phyloP scores from a whole-genome alignment of 2,113 vertebrate genomes.

The Glaucidium brasilianum region DNA sequence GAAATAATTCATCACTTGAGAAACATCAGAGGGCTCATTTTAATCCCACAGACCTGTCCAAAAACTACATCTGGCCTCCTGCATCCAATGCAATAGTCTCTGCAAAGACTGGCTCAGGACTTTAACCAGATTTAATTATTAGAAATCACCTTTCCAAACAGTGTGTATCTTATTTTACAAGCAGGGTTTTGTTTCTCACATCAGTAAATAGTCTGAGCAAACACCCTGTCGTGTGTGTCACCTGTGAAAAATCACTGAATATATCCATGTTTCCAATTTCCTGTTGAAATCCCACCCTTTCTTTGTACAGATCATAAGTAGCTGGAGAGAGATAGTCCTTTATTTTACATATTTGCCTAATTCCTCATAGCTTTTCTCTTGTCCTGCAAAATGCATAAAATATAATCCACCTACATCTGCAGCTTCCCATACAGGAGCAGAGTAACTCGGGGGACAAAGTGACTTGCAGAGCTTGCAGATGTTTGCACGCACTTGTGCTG shows the following conservation, averaged over 20 bases:
- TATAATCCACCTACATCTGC: neutral
- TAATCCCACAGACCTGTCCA: neutral
- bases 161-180: neutral
- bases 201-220: neutral
- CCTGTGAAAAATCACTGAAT: neutral
- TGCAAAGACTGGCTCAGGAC: neutral
- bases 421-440: neutral
- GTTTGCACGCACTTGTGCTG: fast-evolving
- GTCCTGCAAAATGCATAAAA: neutral
- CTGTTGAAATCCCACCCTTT: neutral
- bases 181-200: neutral
- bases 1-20: conserved; percentile 26
- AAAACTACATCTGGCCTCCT: neutral
- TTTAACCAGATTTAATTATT: neutral
- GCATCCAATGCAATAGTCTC: neutral
- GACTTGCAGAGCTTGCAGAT: neutral
- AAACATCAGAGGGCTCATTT: neutral
- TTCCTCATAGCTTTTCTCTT: neutral
- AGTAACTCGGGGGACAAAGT: neutral
- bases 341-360: neutral
- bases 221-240: neutral
- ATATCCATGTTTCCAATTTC: neutral
- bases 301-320: neutral
- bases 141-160: neutral
- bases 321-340: neutral